phyloP scores from a whole-genome alignment of 2,797 vertebrate genomes.

The Pygocentrus nattereri region DNA sequence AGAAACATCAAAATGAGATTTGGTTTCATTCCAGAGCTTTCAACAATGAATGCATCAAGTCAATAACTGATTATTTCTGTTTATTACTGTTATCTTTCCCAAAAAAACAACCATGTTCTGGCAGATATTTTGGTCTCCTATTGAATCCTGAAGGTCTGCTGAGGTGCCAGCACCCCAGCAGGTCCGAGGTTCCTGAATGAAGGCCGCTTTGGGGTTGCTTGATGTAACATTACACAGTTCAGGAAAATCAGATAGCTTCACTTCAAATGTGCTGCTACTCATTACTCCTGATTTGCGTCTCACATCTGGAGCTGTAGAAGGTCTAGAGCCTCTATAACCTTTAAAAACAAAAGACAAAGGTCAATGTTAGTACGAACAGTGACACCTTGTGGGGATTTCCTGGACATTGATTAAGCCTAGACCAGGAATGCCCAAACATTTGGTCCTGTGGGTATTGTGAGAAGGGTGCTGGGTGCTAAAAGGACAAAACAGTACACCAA shows the following conservation, averaged over 20 bases:
- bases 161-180: constrained; percentile 59
- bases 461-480: no score
- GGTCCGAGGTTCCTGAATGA: constrained; percentile 59
- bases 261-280: constrained; percentile 75
- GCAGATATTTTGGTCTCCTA: constrained; percentile 22
- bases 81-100: neutral
- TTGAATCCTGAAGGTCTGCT: constrained; percentile 27
- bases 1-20: neutral
- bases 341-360: neutral
- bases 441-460: no score
- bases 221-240: constrained; percentile 71
- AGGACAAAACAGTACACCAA: no score
- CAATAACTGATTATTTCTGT: neutral
- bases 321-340: constrained; percentile 66
- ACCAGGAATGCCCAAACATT: no score
- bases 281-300: constrained; percentile 59
- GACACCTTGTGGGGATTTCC: neutral
- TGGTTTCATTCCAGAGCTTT: neutral
- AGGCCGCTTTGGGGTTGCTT: constrained; percentile 43
- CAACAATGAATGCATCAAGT: neutral
- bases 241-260: constrained; percentile 84
- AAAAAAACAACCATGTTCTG: neutral
- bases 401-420: neutral
- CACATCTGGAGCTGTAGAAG: constrained; percentile 56
- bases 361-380: neutral